A percentile compares a stretch with the other conserved stretches of the same genome.
These are phyloP conservation scores for Cactoblastis cactorum DNA, from an alignment of 2,888 invertebrate genomes.

Conservation along the genomic window DNA sequence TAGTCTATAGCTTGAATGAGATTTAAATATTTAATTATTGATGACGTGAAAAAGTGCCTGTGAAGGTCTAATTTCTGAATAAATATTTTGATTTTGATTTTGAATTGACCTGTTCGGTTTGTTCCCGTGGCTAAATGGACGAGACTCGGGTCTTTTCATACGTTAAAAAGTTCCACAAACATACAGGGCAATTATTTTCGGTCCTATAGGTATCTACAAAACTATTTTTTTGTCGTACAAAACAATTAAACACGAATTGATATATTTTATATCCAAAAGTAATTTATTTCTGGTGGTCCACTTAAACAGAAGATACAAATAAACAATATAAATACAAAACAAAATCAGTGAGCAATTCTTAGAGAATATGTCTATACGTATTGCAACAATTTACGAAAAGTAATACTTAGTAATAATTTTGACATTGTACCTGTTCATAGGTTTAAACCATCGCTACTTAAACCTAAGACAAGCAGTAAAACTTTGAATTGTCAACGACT, in stretches of 20 bases:
- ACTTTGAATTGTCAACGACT: neutral
- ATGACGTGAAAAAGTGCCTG: too few relatives aligned
- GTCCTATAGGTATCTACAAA: too few relatives aligned
- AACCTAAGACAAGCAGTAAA: neutral
- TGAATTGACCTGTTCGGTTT: too few relatives aligned
- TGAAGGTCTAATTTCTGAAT: too few relatives aligned
- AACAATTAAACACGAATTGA: neutral
- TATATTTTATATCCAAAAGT: conserved; percentile 1
- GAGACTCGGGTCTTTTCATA: too few relatives aligned
- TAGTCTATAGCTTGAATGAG: too few relatives aligned
- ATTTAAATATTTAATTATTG: too few relatives aligned
- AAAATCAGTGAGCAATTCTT: neutral
- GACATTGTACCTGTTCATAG: neutral
- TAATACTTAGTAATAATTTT: neutral
- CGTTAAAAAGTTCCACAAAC: too few relatives aligned
- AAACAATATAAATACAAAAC: neutral
- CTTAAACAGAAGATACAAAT: neutral
- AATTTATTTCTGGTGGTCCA: neutral
- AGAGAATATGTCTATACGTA: neutral
- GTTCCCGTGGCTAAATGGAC: too few relatives aligned
- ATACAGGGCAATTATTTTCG: too few relatives aligned
- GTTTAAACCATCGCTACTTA: neutral
- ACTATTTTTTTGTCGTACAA: neutral
- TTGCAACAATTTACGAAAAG: neutral
- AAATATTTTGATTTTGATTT: too few relatives aligned